Conservation (phyloP, 2,888 invertebrate species). For the Diaphora mendica region DNA sequence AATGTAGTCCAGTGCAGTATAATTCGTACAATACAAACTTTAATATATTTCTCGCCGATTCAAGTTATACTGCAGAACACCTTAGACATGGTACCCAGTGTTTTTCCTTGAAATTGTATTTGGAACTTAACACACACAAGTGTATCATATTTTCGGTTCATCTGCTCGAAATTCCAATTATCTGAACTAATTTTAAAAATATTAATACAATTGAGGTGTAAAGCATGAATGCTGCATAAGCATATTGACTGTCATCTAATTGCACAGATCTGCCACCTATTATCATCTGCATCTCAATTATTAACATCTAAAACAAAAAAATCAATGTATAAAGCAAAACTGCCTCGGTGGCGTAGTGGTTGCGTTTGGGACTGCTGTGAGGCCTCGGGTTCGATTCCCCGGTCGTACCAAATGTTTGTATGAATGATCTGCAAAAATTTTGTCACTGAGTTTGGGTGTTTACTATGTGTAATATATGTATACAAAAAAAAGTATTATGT, state of each 20-base stretch:
- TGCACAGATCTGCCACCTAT: slow-evolving; percentile 47
- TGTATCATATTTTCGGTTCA: not conserved
- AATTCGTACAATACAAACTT: not conserved
- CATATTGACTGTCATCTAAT: slow-evolving; percentile 47
- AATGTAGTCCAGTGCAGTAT: not conserved
- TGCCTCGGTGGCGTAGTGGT: no score
- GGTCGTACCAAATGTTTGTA: no score
- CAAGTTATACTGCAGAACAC: not conserved
- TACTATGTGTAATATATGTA: no score
- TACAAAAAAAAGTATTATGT: no score
- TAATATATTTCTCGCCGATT: not conserved
- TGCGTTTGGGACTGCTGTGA: no score
- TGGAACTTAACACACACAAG: not conserved
- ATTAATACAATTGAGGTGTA: slow-evolving; percentile 49
- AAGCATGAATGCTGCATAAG: slow-evolving; percentile 47
- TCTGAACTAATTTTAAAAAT: slow-evolving; percentile 35
- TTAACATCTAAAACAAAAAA: slow-evolving; percentile 46
- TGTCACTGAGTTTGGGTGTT: no score
- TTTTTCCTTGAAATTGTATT: not conserved
- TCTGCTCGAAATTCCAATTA: slow-evolving; percentile 15
- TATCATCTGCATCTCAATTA: slow-evolving; percentile 54
- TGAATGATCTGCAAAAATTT: no score
- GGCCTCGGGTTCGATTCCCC: no score
- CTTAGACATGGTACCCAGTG: not conserved
- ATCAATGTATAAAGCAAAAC: no score